Percentiles rank a stretch among this genome's conserved stretches.
Evolutionary conservation across 2,888 invertebrate genomes (phyloP).

Genomic region (Oxyteleia sp.): DNA sequence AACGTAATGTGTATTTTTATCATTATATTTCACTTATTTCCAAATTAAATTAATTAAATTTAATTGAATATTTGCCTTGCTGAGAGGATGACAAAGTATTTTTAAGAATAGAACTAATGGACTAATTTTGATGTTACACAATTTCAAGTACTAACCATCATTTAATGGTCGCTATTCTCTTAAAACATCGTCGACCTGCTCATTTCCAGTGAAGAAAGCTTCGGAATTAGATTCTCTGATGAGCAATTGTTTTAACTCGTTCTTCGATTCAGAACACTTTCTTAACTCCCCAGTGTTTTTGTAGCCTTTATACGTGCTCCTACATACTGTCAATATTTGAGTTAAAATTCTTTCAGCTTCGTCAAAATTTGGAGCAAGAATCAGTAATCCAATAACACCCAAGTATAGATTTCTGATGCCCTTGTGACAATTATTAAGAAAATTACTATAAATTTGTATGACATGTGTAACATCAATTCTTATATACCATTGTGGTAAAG

Average conservation of each 20-base stretch:
- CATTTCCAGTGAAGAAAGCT: background rate
- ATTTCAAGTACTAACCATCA: too few relatives aligned
- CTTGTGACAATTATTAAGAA: slow-evolving; percentile 9
- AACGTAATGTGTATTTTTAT: too few relatives aligned
- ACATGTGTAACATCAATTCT: slow-evolving; percentile 58
- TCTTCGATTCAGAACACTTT: background rate
- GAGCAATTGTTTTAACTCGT: background rate
- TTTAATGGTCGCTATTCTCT: too few relatives aligned
- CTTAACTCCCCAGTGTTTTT: background rate
- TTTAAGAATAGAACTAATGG: too few relatives aligned
- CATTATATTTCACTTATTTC: too few relatives aligned
- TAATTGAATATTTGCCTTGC: too few relatives aligned
- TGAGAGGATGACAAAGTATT: too few relatives aligned
- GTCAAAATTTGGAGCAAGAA: slow-evolving; percentile 9
- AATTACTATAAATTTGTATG: slow-evolving; percentile 48
- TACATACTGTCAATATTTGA: slow-evolving; percentile 25
- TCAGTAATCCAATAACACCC: slow-evolving; percentile 20
- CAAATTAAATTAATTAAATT: too few relatives aligned
- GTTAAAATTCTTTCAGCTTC: slow-evolving; percentile 17
- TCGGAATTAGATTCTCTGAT: background rate
- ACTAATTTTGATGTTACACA: too few relatives aligned
- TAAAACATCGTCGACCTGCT: background rate
- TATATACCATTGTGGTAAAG: slow-evolving; percentile 49
- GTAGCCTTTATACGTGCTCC: slow-evolving; percentile 4
- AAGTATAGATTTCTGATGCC: slow-evolving; percentile 23